Conservation (phyloP, 2,113 vertebrate genomes). For the Choloepus hoffmanni region DNA sequence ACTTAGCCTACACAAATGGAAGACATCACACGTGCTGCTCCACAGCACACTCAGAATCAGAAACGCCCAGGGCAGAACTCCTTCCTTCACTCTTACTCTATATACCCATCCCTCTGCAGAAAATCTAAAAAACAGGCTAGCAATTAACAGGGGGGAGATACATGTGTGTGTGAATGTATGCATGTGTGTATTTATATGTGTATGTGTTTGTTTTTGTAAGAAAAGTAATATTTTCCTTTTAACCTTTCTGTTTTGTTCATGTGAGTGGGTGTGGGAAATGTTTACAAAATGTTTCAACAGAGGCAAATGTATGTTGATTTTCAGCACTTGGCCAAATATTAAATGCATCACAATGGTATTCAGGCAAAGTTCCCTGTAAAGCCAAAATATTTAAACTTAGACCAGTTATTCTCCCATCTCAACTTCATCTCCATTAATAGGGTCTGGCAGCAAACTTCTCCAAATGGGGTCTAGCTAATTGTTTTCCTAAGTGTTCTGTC, state of each 20-base stretch:
- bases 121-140: background rate
- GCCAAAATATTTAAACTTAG: background rate
- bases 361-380: background rate
- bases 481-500: background rate
- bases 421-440: background rate
- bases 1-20: slow-evolving; percentile 66
- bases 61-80: slow-evolving; percentile 50
- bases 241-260: slow-evolving; percentile 25
- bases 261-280: background rate
- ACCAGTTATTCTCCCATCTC: background rate
- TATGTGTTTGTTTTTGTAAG: background rate
- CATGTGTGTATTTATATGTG: background rate
- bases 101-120: slow-evolving; percentile 1
- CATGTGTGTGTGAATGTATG: background rate
- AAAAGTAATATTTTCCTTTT: slow-evolving; percentile 28
- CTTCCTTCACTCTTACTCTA: background rate
- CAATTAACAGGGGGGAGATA: slow-evolving; percentile 13
- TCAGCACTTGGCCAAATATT: background rate
- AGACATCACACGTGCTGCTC: slow-evolving; percentile 65
- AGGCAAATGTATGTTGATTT: slow-evolving; percentile 15
- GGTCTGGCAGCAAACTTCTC: background rate
- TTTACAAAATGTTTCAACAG: slow-evolving; percentile 60
- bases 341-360: background rate
- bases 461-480: background rate
- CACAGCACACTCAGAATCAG: slow-evolving; percentile 53